Base-by-base conservation (phyloP, 2,888 invertebrate genomes). In the Agrotis exclamationis region DNA sequence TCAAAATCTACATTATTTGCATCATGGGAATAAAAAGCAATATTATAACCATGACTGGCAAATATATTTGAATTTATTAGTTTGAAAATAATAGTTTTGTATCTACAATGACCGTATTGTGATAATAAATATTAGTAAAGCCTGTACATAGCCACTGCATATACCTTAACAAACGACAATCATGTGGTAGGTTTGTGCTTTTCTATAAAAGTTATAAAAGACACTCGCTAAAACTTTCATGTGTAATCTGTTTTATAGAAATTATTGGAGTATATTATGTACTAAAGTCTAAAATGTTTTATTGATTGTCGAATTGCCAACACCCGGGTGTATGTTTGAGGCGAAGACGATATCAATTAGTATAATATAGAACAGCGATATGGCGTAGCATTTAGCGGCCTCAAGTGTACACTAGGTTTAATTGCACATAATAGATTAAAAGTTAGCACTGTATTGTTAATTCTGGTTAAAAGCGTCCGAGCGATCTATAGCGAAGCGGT, bases 271-370 rank as follows among this genome's bases (percentile, higher is more conserved):
- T 85, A 74, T 82, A 86, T 83, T 87, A 85, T 84, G 83, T 83
- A 85, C 83, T 86, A 79, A 79, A 79, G 70, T 79, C 83, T 83
- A 83, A 80, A 86, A 88, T 89, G 88, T 88, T 89, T 90, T 85
- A 88, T 90, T 89, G 82, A 86, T 92, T 93, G 95, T 94, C 95
- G 95, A 95, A 94, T 95, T 94, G 89, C 94, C 94, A 93, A 93
- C 91, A 88, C 83, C 82, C 65, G 59, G 74, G 87, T 88, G 89
- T 88, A 89, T 82, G 87, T 86, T 89, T 86, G 87, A 85, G 87
- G 85, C 77, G 72, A 78, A 53, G 54, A 72, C 60, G 69, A 74
- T 76, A 75, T 74, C 69, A 79, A 67, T 75, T 83, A 76, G 75
- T 79, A 69, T 84, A 76, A 54, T 71, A 76, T 76, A 77, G 63